A percentile compares a stretch with the other conserved stretches of the same genome.
phyloP scores from a whole-genome alignment of 2,113 vertebrate genomes.

The Oreochromis tanganicae region DNA sequence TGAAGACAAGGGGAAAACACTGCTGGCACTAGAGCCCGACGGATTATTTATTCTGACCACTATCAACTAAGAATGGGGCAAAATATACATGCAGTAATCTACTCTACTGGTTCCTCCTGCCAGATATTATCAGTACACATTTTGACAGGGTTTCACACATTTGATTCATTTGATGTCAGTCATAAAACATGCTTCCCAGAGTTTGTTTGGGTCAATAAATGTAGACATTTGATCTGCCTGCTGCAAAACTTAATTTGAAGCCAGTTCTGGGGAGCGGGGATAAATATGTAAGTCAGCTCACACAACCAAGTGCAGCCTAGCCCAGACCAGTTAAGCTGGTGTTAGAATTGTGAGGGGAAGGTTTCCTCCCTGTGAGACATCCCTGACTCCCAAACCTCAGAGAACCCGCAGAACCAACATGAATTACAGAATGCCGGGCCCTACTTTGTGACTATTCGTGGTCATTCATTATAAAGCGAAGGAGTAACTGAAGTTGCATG shows the following conservation, averaged over 20 bases:
- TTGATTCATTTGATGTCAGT: not conserved
- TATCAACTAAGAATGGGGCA: not conserved
- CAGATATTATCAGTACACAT: not conserved
- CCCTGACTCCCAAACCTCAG: not conserved
- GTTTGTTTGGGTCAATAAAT: not conserved
- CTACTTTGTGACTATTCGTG: not conserved
- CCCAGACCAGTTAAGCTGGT: not conserved
- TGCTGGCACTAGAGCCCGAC: not conserved
- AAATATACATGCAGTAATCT: not conserved
- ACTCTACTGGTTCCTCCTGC: not conserved
- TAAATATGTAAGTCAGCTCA: not conserved
- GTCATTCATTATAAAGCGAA: not conserved
- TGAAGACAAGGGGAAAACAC: not conserved
- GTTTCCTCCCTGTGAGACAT: not conserved
- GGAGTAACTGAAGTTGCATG: not conserved
- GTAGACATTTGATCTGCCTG: not conserved
- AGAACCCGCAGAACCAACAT: not conserved
- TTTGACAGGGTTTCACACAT: not conserved
- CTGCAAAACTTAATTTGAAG: not conserved
- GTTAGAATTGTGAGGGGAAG: not conserved
- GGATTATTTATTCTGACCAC: not conserved
- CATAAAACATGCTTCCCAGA: not conserved
- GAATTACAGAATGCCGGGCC: not conserved
- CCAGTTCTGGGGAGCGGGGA: not conserved
- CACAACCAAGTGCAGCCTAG: not conserved